These are phyloP conservation scores for Pseudococcus longispinus DNA, from an alignment of 2,888 invertebrate genomes.

Conservation along the genomic window DNA sequence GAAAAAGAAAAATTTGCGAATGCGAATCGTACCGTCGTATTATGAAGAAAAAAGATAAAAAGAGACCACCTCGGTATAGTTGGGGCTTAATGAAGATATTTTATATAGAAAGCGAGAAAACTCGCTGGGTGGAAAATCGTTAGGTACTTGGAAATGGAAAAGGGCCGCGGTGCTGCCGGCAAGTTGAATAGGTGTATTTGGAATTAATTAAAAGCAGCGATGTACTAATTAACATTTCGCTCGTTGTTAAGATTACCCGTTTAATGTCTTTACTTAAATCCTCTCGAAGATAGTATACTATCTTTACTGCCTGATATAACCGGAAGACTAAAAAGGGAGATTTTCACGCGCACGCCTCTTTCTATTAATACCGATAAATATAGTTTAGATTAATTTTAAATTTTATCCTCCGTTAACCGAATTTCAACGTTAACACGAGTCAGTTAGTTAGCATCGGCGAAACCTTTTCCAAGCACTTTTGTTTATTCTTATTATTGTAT, in stretches of 20 bases:
- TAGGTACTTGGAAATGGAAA: slow-evolving; percentile 1
- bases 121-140: slow-evolving; percentile 13
- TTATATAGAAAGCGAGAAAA: slow-evolving; percentile 19
- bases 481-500: not conserved
- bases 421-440: not conserved
- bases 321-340: slow-evolving; percentile 35
- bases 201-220: slow-evolving; percentile 46
- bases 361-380: slow-evolving; percentile 36
- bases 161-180: not conserved
- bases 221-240: slow-evolving; percentile 45
- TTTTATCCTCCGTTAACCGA: slow-evolving; percentile 5
- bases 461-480: not conserved
- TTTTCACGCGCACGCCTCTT: slow-evolving; percentile 25
- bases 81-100: slow-evolving; percentile 26
- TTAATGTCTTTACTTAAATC: slow-evolving; percentile 46
- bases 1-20: not conserved
- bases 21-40: not conserved
- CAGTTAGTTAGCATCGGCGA: not conserved
- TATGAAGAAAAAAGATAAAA: not conserved
- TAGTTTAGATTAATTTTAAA: slow-evolving; percentile 36
- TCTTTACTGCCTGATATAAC: not conserved
- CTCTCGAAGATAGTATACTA: slow-evolving; percentile 32
- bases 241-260: slow-evolving; percentile 46
- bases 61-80: not conserved
- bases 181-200: slow-evolving; percentile 36